These are phyloP conservation scores for Drosophila prosaltans DNA, from an alignment of 1,140 invertebrate genomes.

Conservation along the genomic window DNA sequence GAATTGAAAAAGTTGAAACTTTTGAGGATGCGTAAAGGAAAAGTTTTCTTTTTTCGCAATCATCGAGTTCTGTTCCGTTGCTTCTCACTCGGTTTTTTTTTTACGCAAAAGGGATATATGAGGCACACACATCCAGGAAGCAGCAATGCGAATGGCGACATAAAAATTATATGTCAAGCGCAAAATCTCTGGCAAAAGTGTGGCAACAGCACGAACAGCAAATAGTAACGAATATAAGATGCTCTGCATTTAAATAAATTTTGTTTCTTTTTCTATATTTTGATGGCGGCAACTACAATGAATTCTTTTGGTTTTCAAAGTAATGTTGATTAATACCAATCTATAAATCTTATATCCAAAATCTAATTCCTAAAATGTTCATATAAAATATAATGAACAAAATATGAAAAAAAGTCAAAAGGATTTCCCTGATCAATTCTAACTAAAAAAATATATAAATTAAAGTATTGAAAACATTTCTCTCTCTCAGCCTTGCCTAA, in stretches of 20 bases:
- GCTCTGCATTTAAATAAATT: neutral
- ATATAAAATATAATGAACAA: too few relatives aligned
- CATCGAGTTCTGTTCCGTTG: neutral
- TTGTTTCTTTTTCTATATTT: too few relatives aligned
- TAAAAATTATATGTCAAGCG: constrained; percentile 75
- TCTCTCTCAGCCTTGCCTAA: too few relatives aligned
- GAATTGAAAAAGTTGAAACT: constrained; percentile 45
- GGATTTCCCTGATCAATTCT: too few relatives aligned
- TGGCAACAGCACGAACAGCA: neutral
- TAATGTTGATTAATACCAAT: too few relatives aligned
- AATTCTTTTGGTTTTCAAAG: too few relatives aligned
- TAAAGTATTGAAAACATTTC: too few relatives aligned
- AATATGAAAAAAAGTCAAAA: too few relatives aligned
- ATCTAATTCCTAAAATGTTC: too few relatives aligned
- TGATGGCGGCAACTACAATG: too few relatives aligned
- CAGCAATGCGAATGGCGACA: constrained; percentile 27
- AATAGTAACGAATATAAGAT: neutral
- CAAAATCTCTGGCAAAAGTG: constrained; percentile 49
- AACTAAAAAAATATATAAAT: too few relatives aligned
- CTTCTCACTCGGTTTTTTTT: neutral
- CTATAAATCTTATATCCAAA: too few relatives aligned
- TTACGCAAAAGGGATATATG: constrained; percentile 2
- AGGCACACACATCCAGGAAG: constrained; percentile 2
- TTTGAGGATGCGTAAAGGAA: constrained; percentile 34
- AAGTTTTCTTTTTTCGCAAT: constrained; percentile 30